Percentiles rank a stretch among this genome's conserved stretches.
Conservation (phyloP, 2,888 invertebrate species). For the Chymomyza amoena region DNA sequence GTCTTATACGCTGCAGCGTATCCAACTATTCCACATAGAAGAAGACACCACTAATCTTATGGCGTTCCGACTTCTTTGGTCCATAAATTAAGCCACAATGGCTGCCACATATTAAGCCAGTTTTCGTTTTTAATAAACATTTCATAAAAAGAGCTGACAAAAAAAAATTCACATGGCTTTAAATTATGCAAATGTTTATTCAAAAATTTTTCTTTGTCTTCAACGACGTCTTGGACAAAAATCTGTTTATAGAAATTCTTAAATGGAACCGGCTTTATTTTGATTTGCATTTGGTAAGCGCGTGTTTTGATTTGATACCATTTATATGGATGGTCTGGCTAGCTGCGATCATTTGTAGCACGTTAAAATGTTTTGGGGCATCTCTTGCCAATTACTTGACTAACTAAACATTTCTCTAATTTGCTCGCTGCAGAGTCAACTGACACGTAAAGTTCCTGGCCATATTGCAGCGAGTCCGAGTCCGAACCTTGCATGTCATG, state of each 20-base stretch:
- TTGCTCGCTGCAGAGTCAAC: constrained; percentile 35
- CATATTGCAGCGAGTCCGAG: not conserved
- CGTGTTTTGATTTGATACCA: not conserved
- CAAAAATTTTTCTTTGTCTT: not conserved
- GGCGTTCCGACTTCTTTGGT: not conserved
- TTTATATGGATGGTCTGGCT: not conserved
- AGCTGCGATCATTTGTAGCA: not conserved
- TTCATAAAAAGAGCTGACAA: not conserved
- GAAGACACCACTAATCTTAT: not conserved
- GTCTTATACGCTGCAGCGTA: not conserved
- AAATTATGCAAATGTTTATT: not conserved
- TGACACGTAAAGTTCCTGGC: constrained; percentile 42
- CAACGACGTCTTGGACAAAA: not conserved
- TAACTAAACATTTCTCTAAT: constrained; percentile 67
- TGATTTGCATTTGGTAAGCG: constrained; percentile 25
- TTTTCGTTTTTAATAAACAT: not conserved
- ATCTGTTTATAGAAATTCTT: not conserved
- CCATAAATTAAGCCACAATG: not conserved
- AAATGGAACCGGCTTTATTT: not conserved
- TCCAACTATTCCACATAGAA: not conserved
- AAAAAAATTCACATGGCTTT: not conserved
- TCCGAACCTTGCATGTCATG: constrained; percentile 58
- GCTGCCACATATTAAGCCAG: not conserved
- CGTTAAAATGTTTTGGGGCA: not conserved
- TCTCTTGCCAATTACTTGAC: constrained; percentile 61